Conservation (phyloP, 1,140 invertebrate genomes). For the Drosophila orosa region DNA sequence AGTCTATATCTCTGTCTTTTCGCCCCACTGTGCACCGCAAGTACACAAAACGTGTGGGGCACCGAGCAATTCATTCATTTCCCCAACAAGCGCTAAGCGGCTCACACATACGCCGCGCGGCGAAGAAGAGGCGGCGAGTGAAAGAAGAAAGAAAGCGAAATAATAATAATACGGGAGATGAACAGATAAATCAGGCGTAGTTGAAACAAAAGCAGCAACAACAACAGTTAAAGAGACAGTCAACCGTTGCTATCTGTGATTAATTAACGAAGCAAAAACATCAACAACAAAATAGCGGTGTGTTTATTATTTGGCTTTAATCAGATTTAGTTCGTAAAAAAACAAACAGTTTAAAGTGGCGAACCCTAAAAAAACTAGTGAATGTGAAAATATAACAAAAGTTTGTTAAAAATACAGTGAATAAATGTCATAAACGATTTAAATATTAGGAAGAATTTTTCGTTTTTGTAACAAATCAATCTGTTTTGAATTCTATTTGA, state of each 20-base stretch:
- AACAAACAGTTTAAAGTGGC: not conserved
- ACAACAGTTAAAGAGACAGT: conserved; percentile 29
- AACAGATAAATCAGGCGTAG: conserved; percentile 59
- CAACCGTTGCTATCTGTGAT: conserved; percentile 70
- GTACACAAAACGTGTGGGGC: conserved; percentile 68
- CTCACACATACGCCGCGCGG: conserved; percentile 47
- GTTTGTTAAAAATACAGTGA: not conserved
- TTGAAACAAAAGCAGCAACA: conserved; percentile 21
- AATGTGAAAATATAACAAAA: not conserved
- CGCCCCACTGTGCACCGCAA: conserved; percentile 23
- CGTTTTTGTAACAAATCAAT: not conserved
- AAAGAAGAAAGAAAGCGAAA: conserved; percentile 42
- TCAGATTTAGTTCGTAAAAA: conserved; percentile 23
- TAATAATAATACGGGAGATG: conserved; percentile 57
- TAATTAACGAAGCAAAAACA: conserved; percentile 52
- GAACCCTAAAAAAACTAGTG: not conserved
- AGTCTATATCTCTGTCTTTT: rapidly evolving
- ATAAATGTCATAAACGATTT: not conserved
- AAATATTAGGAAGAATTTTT: no score
- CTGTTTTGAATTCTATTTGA: not conserved
- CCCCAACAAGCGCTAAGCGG: conserved; percentile 58
- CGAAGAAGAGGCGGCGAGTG: conserved; percentile 3
- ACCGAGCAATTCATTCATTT: conserved; percentile 66
- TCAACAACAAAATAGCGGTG: conserved; percentile 37
- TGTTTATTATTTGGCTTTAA: conserved; percentile 16